phyloP scores from a whole-genome alignment of 2,888 invertebrate species.

The Limnephilus rhombicus region DNA sequence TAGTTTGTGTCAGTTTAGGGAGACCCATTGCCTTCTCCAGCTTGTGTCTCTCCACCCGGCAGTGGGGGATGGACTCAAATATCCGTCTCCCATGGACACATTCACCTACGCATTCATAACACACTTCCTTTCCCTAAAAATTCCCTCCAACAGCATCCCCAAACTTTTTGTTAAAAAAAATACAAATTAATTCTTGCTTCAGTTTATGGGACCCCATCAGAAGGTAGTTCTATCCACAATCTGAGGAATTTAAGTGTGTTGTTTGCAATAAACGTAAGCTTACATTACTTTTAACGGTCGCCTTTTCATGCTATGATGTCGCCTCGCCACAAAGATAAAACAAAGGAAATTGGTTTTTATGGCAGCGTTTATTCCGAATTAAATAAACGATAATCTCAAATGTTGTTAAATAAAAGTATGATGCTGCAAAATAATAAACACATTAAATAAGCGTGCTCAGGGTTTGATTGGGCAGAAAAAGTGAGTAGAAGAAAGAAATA shows the following conservation, averaged over 20 bases:
- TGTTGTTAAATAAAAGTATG: neutral
- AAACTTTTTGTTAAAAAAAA: no score
- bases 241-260: neutral
- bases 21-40: no score
- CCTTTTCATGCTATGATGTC: neutral
- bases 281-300: neutral
- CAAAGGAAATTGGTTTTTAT: neutral
- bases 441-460: neutral
- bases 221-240: neutral
- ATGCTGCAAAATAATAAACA: neutral
- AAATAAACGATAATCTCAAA: neutral
- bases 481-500: neutral
- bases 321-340: neutral
- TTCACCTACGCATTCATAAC: no score
- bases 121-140: no score
- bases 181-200: neutral
- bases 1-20: no score
- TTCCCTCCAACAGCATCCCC: no score
- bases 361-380: neutral
- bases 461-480: neutral
- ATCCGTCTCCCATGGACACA: no score
- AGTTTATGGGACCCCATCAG: neutral
- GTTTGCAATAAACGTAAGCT: slow-evolving; percentile 1
- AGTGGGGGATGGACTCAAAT: no score
- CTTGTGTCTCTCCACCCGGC: no score